Base-by-base conservation (phyloP, 2,888 invertebrate species). In the Pediacus dermestoides region DNA sequence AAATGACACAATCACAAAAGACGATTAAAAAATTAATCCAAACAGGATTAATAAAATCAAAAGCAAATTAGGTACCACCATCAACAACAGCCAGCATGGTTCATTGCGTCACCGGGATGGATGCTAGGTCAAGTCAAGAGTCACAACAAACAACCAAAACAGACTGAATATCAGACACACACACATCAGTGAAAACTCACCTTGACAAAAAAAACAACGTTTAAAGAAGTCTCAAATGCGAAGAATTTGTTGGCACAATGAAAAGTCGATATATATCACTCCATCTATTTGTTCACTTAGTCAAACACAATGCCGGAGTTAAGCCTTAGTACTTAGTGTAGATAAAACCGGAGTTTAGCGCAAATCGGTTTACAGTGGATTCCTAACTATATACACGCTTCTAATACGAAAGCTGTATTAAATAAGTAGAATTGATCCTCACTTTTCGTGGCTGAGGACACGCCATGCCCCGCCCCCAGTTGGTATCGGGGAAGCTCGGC, bases 381-480 rank as follows among this genome's bases (percentile, higher is more conserved):
- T 68, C 67, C 68, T 68, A 69, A 69, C 70, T 69, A 70, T 69
- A 70, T 68, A 69, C 70, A 69, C 70, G 69, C 67, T 65, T 63
- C 68, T 70, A 70, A 70, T 70, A 70, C 68, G 67, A 68, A 68
- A 67, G 69, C 69, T 68, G 68, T 69, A 70, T 70, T 70, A 70
- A 70, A 70, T 70, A 70, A 70, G 70, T 69, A 66, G 70, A 70
- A 70, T 70, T 69, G 70, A 70, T 70, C 68, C 70, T 68, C 68
- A 70, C 68, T 69, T 69, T 70, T 69, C 67, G 68, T 68, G 67
- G 68, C 62, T 58, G 59, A 58, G 65, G 65, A 66, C 66, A 63
- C 62, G 63, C 64, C 64, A 53, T 55, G 55, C 58, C 60, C 54
- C 52, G 43, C 39, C 42, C 35, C 41, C 46, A 44, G 47, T 52